Evolutionary conservation across 2,113 vertebrate genomes (phyloP).

Genomic region (Microcebus murinus): DNA sequence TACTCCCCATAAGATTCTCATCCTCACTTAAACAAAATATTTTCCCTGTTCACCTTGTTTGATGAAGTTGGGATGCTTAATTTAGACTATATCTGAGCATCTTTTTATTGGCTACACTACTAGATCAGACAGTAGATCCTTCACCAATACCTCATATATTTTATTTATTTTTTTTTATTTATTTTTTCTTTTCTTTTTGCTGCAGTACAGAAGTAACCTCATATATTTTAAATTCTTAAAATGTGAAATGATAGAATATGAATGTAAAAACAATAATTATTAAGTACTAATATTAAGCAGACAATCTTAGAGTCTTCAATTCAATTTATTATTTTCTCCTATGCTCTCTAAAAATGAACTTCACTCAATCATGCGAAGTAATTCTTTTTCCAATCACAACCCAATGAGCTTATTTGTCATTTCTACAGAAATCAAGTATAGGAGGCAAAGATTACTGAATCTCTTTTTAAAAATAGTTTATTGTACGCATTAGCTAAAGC

Average conservation of each 20-base stretch:
- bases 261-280: neutral
- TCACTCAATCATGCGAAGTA: constrained; percentile 33
- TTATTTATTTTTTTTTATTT: too few relatives aligned
- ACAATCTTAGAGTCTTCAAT: neutral
- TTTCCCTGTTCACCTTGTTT: neutral
- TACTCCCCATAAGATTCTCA: neutral
- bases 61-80: neutral
- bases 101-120: neutral
- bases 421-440: constrained; percentile 82
- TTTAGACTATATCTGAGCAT: neutral
- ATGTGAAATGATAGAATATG: neutral
- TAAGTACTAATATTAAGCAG: neutral
- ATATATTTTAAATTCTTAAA: constrained; percentile 20
- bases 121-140: neutral
- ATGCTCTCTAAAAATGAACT: constrained; percentile 36
- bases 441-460: constrained; percentile 83
- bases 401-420: constrained; percentile 83
- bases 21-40: neutral
- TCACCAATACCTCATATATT: neutral
- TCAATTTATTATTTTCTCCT: neutral
- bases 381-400: constrained; percentile 76
- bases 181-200: too few relatives aligned
- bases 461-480: constrained; percentile 85
- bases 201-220: too few relatives aligned
- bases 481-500: constrained; percentile 81